Percentiles rank a stretch among this genome's conserved stretches.
phyloP scores from a whole-genome alignment of 1,140 invertebrate genomes.

The Rhysida immarginata region DNA sequence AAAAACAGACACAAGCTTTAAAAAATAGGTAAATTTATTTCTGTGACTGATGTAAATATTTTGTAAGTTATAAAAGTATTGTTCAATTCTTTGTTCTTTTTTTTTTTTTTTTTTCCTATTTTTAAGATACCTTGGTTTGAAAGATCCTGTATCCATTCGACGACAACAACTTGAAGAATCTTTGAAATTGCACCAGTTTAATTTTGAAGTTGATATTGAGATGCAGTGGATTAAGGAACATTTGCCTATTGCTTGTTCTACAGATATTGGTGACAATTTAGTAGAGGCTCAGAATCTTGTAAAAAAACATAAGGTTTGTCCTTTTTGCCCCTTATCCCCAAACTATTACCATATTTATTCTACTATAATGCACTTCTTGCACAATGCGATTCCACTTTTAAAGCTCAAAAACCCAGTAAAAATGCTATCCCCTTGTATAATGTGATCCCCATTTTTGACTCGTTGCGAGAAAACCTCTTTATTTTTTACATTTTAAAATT shows the following conservation, averaged over 20 bases:
- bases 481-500: too few relatives aligned
- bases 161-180: constrained; percentile 73
- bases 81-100: not conserved
- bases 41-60: too few relatives aligned
- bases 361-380: too few relatives aligned
- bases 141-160: constrained; percentile 37
- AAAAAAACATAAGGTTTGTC: constrained; percentile 65
- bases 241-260: constrained; percentile 57
- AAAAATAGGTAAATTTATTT: constrained; percentile 38
- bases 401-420: too few relatives aligned
- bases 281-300: constrained; percentile 79
- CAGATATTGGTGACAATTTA: constrained; percentile 58
- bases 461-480: too few relatives aligned
- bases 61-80: too few relatives aligned
- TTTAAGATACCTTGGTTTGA: too few relatives aligned
- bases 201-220: constrained; percentile 82
- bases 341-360: not conserved
- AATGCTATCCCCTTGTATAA: too few relatives aligned
- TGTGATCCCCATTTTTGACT: too few relatives aligned
- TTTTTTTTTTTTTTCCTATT: not conserved
- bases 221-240: constrained; percentile 92
- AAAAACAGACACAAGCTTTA: constrained; percentile 56
- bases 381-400: too few relatives aligned
- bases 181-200: constrained; percentile 78
- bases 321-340: not conserved